phyloP scores from a whole-genome alignment of 2,113 vertebrate species.

The Scopus umbretta region DNA sequence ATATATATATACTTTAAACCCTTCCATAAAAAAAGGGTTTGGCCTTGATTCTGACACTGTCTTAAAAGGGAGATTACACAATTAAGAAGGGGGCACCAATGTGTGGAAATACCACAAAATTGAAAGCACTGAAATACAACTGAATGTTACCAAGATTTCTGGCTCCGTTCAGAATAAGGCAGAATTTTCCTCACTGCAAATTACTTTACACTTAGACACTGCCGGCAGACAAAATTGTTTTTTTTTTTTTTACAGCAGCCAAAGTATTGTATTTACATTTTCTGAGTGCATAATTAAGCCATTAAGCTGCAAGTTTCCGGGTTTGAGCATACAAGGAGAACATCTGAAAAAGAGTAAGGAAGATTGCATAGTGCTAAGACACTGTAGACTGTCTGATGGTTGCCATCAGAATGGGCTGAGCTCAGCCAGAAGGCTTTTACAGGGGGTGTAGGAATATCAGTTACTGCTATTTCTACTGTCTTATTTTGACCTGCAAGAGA shows the following conservation, averaged over 20 bases:
- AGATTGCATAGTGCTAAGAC: neutral
- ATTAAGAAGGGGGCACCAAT: neutral
- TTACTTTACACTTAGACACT: slow-evolving; percentile 44
- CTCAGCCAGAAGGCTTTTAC: neutral
- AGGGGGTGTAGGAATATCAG: neutral
- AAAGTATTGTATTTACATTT: slow-evolving; percentile 67
- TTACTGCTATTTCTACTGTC: neutral
- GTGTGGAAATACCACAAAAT: neutral
- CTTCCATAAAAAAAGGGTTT: neutral
- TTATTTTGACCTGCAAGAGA: neutral
- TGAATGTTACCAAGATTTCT: slow-evolving; percentile 39
- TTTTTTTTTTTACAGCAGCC: slow-evolving; percentile 28
- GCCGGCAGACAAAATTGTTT: slow-evolving; percentile 53
- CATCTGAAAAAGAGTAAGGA: neutral
- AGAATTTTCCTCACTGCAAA: slow-evolving; percentile 52
- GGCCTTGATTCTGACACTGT: slow-evolving; percentile 7
- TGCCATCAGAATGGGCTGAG: neutral
- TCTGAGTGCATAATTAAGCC: slow-evolving; percentile 59
- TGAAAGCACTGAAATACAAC: slow-evolving; percentile 15
- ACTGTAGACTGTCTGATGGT: neutral
- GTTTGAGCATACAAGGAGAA: neutral
- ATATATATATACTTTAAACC: neutral
- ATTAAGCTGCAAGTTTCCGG: slow-evolving; percentile 44
- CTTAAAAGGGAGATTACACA: neutral
- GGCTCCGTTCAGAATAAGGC: slow-evolving; percentile 36